Base-by-base conservation (phyloP, 2,888 invertebrate genomes). In the Lasioglossum morio region DNA sequence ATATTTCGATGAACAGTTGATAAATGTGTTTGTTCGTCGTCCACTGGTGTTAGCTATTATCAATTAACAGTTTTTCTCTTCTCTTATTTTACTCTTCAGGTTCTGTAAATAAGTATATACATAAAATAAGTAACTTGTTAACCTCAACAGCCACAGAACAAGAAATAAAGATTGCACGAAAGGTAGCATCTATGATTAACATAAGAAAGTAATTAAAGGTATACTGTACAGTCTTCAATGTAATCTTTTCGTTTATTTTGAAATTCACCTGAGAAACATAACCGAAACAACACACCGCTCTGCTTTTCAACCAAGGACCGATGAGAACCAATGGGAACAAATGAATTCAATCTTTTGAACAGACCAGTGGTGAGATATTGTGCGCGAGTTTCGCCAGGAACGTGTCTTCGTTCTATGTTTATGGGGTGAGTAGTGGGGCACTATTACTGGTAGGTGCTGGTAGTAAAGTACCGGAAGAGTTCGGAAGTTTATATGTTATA, bases 301-400 rank as follows among this genome's bases (percentile, higher is more conserved):
- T 23, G 48, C 19, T 57, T 69, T 48, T 14, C 16, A 40, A 85
- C 79, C 48, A 84, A 84, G 30, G n/a, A 5, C 19, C 16, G 27
- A 14, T 60, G 12, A 30, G 27, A n/a, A 66, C 14, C 14, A 14
- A 14, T 30, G 27, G 16, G 40, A 66, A 43, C 2, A 5, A 23
- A 19, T 14, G 23, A 69, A 46, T 14, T 48, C 16, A 73, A 60
- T 74, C 19, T 2, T 66, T 66, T 66, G 30, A 30, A 30, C 19
- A 40, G 40, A 40, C 40, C 40, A 40, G 10, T 40, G 1, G 40
- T 40, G 40, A 40, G 10, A 40, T 10, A 40, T 40, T 10, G 40
- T 40, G 40, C 10, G 40, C 40, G 40, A 40, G 40, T 40, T 40
- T 40, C 40, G 40, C 40, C 40, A 40, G 40, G 10, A 40, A 40